phyloP scores from a whole-genome alignment of 53 echinoderm and acorn worm genomes.

The Patiria pectinifera region DNA sequence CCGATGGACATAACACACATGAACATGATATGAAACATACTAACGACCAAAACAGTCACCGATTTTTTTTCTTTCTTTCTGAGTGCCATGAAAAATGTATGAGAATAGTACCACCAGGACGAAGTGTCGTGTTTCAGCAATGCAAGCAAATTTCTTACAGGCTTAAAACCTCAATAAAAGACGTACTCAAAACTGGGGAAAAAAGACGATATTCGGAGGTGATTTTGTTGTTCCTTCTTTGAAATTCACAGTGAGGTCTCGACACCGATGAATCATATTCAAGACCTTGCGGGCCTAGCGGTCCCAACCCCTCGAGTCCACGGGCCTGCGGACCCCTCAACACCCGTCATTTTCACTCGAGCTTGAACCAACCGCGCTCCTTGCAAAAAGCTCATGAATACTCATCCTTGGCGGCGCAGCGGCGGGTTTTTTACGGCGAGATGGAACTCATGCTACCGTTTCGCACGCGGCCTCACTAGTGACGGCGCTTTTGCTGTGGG shows the following conservation, averaged over 20 bases:
- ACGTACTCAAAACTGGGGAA: slow-evolving; percentile 19
- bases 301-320: slow-evolving; percentile 3
- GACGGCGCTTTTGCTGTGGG: neutral
- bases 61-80: slow-evolving; percentile 1
- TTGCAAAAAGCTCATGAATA: slow-evolving; percentile 38
- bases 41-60: slow-evolving; percentile 45
- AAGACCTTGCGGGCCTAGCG: slow-evolving; percentile 39
- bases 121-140: slow-evolving; percentile 49
- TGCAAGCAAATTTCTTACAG: slow-evolving; percentile 12
- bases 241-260: slow-evolving; percentile 34
- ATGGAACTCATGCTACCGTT: neutral
- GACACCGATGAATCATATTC: slow-evolving; percentile 57
- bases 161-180: neutral
- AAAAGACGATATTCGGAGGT: neutral
- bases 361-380: slow-evolving; percentile 43
- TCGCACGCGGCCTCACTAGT: neutral
- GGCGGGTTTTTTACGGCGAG: slow-evolving; percentile 10
- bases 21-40: slow-evolving; percentile 39
- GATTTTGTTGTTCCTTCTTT: slow-evolving; percentile 31
- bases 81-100: slow-evolving; percentile 60
- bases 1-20: slow-evolving; percentile 9
- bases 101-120: slow-evolving; percentile 4
- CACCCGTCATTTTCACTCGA: slow-evolving; percentile 63
- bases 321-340: slow-evolving; percentile 30
- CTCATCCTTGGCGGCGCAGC: neutral